Conservation (phyloP, 2,797 vertebrate species). For the Holocentrus rufus region DNA sequence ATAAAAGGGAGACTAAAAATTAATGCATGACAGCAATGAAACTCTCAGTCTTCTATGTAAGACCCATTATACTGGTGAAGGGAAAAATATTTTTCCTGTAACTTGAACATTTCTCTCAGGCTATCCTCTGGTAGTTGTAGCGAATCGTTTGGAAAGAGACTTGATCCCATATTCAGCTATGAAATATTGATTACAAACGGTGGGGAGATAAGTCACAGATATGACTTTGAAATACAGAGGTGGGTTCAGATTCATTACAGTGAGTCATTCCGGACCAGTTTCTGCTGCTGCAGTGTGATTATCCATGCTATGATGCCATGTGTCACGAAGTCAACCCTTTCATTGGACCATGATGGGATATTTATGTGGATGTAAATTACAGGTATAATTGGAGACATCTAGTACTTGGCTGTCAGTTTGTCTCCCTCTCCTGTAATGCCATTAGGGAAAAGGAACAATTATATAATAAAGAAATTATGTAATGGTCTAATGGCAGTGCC, state of each 20-base stretch:
- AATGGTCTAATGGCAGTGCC: conserved; percentile 41
- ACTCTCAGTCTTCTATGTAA: conserved; percentile 8
- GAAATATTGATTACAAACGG: conserved; percentile 66
- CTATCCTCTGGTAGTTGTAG: conserved; percentile 26
- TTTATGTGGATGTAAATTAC: conserved; percentile 54
- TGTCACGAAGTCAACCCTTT: conserved; percentile 33
- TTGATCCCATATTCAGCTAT: conserved; percentile 51
- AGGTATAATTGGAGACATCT: conserved; percentile 49
- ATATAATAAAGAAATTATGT: conserved; percentile 64
- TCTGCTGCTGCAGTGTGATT: conserved; percentile 35
- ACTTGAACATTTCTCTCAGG: conserved; percentile 15
- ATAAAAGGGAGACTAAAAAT: no score
- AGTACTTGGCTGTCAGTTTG: conserved; percentile 41
- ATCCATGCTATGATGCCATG: conserved; percentile 24
- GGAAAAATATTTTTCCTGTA: neutral
- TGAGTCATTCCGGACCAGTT: conserved; percentile 47
- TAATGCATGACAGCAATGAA: neutral
- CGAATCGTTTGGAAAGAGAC: conserved; percentile 39
- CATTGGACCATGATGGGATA: conserved; percentile 23
- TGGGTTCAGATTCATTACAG: conserved; percentile 52
- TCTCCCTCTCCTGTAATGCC: conserved; percentile 33
- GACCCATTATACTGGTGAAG: conserved; percentile 7
- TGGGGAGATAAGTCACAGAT: conserved; percentile 50
- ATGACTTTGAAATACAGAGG: conserved; percentile 65
- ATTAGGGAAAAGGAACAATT: conserved; percentile 60